Base-by-base conservation (phyloP, 2,888 invertebrate genomes). In the Cyaniris semiargus region DNA sequence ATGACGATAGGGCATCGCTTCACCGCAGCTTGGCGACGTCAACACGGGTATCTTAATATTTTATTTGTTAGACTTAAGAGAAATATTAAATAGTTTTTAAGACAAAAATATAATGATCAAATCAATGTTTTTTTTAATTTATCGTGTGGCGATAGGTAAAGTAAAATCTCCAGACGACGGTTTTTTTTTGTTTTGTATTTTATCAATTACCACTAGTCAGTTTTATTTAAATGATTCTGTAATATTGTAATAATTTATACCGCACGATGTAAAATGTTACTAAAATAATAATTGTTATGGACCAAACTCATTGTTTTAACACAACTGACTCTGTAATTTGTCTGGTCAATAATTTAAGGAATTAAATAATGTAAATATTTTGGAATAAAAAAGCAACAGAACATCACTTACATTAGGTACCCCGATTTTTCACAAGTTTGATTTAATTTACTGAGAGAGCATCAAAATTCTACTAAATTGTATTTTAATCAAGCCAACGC, bases 1-100 rank as follows among this genome's bases (percentile, higher is more conserved):
- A 13, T 23, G 60, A 60, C 21, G 60, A 60, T 1, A 23, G 60
- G 23, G 23, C 60, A 23, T 21, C 60, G 23, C 76, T 77, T 56
- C 21, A 76, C 77, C 72, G 48, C 78, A 77, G 80, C 80, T 81
- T 80, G 77, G 79, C 80, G 58, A 78, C 79, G 80, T 80, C 78
- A 77, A 80, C 78, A 81, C 80, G 80, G 80, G 80, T 81, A 80
- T 78, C 70, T 78, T 79, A 58, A 58, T 58, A 56, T 76, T 56
- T 70, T 34, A 58, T 70, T 58, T 6, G 27, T 70, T 77, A 48
- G 76, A 79, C 27, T 66, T 76, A 76, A 58, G 53, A 74, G 72
- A 48, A 31, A 74, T 53, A 74, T 74, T 44, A 71, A 53, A 48
- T 74, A 74, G 72, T 44, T 8, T 72, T 3, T 44, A 44, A 72